Evolutionary conservation across 2,113 vertebrate genomes (phyloP), one percentile per base, ranked within the genome.

Genomic region (Vireo altiloquus): DNA sequence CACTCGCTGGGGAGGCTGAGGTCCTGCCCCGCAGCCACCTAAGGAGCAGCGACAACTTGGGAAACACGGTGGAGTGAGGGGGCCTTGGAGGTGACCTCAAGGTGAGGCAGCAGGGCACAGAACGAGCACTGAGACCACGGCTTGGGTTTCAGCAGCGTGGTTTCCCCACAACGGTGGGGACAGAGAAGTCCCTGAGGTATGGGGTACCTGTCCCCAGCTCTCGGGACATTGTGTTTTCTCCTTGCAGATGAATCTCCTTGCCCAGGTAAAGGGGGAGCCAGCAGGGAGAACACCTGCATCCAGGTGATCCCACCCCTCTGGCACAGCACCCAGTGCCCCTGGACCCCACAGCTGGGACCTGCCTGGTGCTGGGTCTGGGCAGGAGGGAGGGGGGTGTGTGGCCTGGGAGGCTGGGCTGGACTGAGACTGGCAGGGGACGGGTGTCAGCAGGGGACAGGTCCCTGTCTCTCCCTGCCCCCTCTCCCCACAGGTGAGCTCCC

Each of bases 91-190:
- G 14, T 1, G 1, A 40, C 35, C 25, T 7, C 24, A 44, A 18
- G 87, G 95, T 61, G 15, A 93, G 83, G 35, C 10, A 87, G n/a
- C 25, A 10, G 30, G 40, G 47, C 30, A 54, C 1, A 4, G 59
- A 49, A 17, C 0, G 0, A 57, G 31, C 3, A 2, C 17, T 0
- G 3, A 39, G 49, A 53, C 61, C 0, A 2, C 3, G 3, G 74
- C 22, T 35, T 7, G 15, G 21, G 3, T 78, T 70, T 87, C 7
- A 2, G n/a, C 59, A 70, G 24, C 19, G 56, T 1, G 2, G 50
- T 13, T 66, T 33, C 42, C 56, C 53, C 24, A 9, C 16, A 12
- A 6, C 11, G 0, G 0, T 33, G 57, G 65, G 82, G 63, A 75
- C 28, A 39, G 15, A 44, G 15, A 30, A 22, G n/a, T 76, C 57